Base-by-base conservation (phyloP, 2,888 invertebrate genomes). In the Micoletzkya japonica region DNA sequence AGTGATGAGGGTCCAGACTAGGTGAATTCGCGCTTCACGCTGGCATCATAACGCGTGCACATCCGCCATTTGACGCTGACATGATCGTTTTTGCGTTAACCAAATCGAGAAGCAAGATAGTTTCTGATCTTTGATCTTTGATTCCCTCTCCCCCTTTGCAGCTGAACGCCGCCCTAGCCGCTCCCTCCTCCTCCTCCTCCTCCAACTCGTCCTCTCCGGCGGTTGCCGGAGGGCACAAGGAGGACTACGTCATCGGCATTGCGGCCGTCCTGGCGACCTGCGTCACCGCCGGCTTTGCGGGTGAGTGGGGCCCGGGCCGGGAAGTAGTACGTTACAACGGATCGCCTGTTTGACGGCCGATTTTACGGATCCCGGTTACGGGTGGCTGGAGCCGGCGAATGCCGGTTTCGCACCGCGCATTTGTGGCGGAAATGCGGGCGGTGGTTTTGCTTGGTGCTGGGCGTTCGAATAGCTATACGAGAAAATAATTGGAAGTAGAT, bases 201-300 rank as follows among this genome's bases (percentile, higher is more conserved):
- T 20, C 58, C 17, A 54, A 52, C 6, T 54, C 64, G 2, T 14
- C 52, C 17, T 14, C 34, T 4, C 36, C 57, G 6, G 32, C 68
- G 26, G 71, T 50, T 24, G 54, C 57, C 37, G 39, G 52, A 20
- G 56, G 69, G 6, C 59, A 70, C 3, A 71, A 74, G 10, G 82
- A 84, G 60, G 85, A 85, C 73, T 81, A 81, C 66, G 59, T 81
- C 20, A 68, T 84, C 20, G 86, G 86, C 30, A 39, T 86, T 36
- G 71, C 76, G 2, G 83, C 86, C 7, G 84, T 86, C 1, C 75
- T 86, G 32, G 73, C 77, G 28, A 86, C 85, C 20, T 85, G 85
- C 68, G 69, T 85, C n/a, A 85, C 84, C n/a, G 85, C 86, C 34
- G 86, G 86, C 59, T 86, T 86, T 72, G 85, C 86, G 4, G 86